These are phyloP conservation scores for Dicrurus megarhynchus DNA, from an alignment of 2,113 vertebrate genomes.

Conservation along the genomic window DNA sequence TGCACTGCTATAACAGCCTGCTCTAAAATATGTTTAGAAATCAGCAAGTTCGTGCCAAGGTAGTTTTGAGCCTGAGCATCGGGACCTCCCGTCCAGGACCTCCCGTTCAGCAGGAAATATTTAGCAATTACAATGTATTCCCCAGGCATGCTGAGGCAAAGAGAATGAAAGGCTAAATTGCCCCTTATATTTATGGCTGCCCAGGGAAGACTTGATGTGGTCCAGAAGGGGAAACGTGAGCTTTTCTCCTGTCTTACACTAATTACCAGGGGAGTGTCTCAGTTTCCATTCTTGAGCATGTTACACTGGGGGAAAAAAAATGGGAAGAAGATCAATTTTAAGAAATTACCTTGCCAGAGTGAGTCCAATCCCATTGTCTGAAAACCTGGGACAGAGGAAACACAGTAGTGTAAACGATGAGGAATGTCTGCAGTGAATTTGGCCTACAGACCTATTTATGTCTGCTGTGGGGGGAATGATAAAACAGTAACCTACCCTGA, in stretches of 20 bases:
- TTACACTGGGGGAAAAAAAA: background rate
- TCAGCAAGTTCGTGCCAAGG: background rate
- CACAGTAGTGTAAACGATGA: background rate
- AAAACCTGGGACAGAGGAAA: slow-evolving; percentile 21
- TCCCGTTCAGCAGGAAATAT: background rate
- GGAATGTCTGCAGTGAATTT: background rate
- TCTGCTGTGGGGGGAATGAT: background rate
- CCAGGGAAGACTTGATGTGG: background rate
- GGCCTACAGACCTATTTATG: background rate
- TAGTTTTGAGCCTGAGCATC: background rate
- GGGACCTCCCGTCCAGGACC: background rate
- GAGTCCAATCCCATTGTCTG: slow-evolving; percentile 55
- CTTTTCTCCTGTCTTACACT: background rate
- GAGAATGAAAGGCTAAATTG: background rate
- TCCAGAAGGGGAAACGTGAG: background rate
- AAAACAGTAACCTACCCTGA: slow-evolving; percentile 48
- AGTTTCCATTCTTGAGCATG: background rate
- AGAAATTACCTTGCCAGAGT: slow-evolving; percentile 47
- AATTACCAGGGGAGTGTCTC: background rate
- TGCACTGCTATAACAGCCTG: background rate
- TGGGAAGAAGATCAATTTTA: background rate
- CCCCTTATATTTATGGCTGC: background rate
- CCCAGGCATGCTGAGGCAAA: background rate
- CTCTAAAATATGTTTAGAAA: background rate
- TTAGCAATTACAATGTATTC: background rate